phyloP scores from a whole-genome alignment of 2,888 invertebrate species.

The Mesorhabditis sp. region DNA sequence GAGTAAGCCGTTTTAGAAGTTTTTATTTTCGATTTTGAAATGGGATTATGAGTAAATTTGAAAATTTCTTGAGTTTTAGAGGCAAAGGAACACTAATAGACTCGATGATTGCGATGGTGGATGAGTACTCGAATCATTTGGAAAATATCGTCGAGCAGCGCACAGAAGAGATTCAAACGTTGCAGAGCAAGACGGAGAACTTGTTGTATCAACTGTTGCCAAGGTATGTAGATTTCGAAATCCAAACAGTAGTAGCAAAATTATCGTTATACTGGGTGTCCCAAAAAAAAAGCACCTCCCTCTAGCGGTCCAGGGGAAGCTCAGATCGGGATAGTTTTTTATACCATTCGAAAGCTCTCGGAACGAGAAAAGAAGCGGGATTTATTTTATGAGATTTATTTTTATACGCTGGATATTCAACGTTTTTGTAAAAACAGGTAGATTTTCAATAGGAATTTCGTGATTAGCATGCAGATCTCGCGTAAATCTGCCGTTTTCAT shows the following conservation, averaged over 20 bases:
- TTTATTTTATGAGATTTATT: too few species aligned
- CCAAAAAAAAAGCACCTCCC: too few species aligned
- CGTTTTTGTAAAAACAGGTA: too few species aligned
- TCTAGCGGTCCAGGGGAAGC: too few species aligned
- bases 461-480: too few species aligned
- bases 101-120: slow-evolving; percentile 43
- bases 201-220: slow-evolving; percentile 35
- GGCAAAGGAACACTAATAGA: slow-evolving; percentile 38
- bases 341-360: too few species aligned
- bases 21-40: not conserved
- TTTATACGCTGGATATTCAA: too few species aligned
- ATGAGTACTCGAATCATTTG: slow-evolving; percentile 40
- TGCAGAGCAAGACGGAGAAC: slow-evolving; percentile 28
- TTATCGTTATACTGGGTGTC: not conserved
- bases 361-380: too few species aligned
- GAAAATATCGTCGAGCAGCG: slow-evolving; percentile 38
- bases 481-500: too few species aligned
- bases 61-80: slow-evolving; percentile 15
- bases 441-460: too few species aligned
- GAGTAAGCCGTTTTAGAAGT: slow-evolving; percentile 19
- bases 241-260: not conserved
- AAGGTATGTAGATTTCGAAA: slow-evolving; percentile 18
- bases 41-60: too few species aligned
- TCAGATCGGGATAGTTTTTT: too few species aligned
- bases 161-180: slow-evolving; percentile 30